phyloP scores from a whole-genome alignment of 2,888 invertebrate genomes.

The Dynastes maya region DNA sequence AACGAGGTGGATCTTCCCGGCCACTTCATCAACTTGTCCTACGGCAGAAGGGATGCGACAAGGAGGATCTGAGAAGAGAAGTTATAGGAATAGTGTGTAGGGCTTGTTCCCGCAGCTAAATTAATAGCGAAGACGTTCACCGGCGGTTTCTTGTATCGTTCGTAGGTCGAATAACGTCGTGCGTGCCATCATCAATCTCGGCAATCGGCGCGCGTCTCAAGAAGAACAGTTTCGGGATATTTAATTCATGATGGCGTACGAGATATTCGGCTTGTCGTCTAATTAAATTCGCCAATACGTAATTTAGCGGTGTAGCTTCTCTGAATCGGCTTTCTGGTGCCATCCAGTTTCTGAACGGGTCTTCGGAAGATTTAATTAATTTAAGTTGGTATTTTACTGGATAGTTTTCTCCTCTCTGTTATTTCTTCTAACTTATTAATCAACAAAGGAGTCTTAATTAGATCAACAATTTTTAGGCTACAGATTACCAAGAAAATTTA shows the following conservation, averaged over 20 bases:
- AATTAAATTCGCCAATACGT: constrained; percentile 14
- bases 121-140: constrained; percentile 3
- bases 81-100: not conserved
- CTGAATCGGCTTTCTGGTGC: no score
- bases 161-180: not conserved
- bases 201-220: not conserved
- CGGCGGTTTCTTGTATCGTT: not conserved
- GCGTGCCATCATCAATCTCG: constrained; percentile 9
- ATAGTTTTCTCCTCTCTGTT: no score
- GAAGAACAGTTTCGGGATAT: constrained; percentile 14
- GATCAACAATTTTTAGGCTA: no score
- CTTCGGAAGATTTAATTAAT: no score
- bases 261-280: not conserved
- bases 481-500: no score
- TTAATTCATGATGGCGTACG: constrained; percentile 12
- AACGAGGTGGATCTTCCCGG: not conserved
- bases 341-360: no score
- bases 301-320: not conserved
- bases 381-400: no score
- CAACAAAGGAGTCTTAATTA: no score
- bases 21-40: constrained; percentile 11
- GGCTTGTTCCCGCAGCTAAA: not conserved
- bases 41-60: not conserved
- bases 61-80: no score
- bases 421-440: no score